Evolutionary conservation across 2,797 vertebrate species (phyloP), one percentile per base, ranked within the genome.

Genomic region (Falco biarmicus): DNA sequence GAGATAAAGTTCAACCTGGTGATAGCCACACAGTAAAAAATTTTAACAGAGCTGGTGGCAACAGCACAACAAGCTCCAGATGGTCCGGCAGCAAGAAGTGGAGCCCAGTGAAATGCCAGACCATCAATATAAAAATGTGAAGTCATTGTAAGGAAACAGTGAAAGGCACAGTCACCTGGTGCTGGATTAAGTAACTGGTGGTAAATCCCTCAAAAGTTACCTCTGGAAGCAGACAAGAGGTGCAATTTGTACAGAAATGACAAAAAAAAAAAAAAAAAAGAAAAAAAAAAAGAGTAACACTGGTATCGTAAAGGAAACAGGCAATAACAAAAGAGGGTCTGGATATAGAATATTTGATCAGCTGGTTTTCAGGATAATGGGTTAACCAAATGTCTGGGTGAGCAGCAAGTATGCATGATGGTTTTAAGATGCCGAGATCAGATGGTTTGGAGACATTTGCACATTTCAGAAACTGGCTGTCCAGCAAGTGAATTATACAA

Each of bases 1-100:
- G 81, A 93, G 93, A 93, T 87, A 95, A 96, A 93, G 86, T 92
- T 93, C 75, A 87, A 51, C 56, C 37, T 54, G 68, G 84, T 85
- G 81, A 96, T 37, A 87, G 84, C 74, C 84, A 75, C 47, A 61
- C 16, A 83, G 82, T 85, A 89, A 92, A 94, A 87, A 82, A 85
- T 0, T 28, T 24, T 91, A 95, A 87, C 43, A 59, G 88, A 74
- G 71, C 81, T 54, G 77, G 68, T 68, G 70, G 71, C 53, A 89
- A 82, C 76, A 68, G 63, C 85, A 88, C 48, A 78, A 78, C 39
- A 28, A 80, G 65, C 68, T 92, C 88, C 91, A 95, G 83, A 92
- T 80, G 86, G 93, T 53, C 80, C 18, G 0, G 60, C 48, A 75
- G 57, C 1, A 6, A 89, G 74, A 70, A 91, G 20, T 2, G 0